Base-by-base conservation (phyloP, 2,888 invertebrate genomes). In the Allophyes oxyacanthae region DNA sequence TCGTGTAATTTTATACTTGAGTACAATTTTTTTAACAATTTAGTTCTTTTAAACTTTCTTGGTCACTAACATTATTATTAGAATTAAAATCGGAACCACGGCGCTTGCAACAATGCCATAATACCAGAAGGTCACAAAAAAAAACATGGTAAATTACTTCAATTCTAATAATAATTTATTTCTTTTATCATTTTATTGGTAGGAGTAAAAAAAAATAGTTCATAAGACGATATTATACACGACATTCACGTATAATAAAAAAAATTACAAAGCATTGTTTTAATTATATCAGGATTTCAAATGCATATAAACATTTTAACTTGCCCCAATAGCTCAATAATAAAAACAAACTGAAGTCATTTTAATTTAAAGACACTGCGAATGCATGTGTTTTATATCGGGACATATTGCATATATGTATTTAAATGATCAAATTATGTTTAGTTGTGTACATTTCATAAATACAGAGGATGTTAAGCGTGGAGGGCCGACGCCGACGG, bases 401-500 rank as follows among this genome's bases (percentile, higher is more conserved):
- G 15, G 37, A 37, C 25, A 15, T 63, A 42, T 58, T 55, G 70
- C 75, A 68, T 53, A 52, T 69, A 75, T 56, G 52, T 69, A 75
- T 76, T 67, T 75, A 76, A 74, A 72, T 72, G 57, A 56, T 61
- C 57, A 63, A 75, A 70, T 74, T 76, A 66, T 64, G 60, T 73
- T 67, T 72, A 55, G 59, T 58, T 66, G 67, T 69, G 67, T 72
- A 70, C 67, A 74, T 83, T 79, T 74, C 79, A 78, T 78, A 81
- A 70, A 70, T 76, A 77, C 74, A 78, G 79, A 75, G 79, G 75
- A 81, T 80, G 75, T 84, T 85, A 76, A 81, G 71, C 73, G 70
- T 77, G 66, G 72, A 71, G 77, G 78, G 77, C 76, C 75, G 80
- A 76, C 71, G 77, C 71, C 75, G 81, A 75, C 81, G 80, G 77